These are phyloP conservation scores for Brenthis daphne DNA, from an alignment of 2,888 invertebrate species.

Conservation along the genomic window DNA sequence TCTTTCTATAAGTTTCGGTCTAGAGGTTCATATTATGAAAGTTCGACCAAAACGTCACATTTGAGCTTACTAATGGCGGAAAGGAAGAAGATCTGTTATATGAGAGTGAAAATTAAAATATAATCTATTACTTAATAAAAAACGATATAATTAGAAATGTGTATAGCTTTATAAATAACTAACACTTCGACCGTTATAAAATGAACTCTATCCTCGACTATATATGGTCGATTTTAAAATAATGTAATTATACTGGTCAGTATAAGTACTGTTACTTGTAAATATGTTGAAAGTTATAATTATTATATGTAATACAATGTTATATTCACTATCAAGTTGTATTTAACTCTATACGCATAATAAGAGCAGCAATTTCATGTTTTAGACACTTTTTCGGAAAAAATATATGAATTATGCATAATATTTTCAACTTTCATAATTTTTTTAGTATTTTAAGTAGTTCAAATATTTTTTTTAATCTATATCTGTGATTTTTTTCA, in stretches of 20 bases:
- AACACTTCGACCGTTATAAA: slow-evolving; percentile 5
- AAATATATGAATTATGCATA: too few species aligned
- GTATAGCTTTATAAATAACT: neutral
- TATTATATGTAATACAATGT: slow-evolving; percentile 51
- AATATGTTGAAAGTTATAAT: slow-evolving; percentile 65
- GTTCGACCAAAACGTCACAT: slow-evolving; percentile 30
- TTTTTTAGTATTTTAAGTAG: slow-evolving; percentile 5
- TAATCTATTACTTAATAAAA: slow-evolving; percentile 6
- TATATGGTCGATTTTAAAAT: slow-evolving; percentile 12
- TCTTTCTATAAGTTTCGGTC: slow-evolving; percentile 33
- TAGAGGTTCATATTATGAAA: slow-evolving; percentile 14
- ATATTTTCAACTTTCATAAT: too few species aligned
- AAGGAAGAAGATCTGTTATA: slow-evolving; percentile 12
- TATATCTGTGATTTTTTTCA: slow-evolving; percentile 1
- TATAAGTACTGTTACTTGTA: slow-evolving; percentile 46
- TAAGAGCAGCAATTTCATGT: slow-evolving; percentile 57
- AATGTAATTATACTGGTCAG: slow-evolving; percentile 15
- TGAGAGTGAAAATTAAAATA: neutral
- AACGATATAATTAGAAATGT: neutral
- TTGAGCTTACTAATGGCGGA: slow-evolving; percentile 33
- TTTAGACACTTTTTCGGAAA: slow-evolving; percentile 29
- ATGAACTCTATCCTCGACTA: neutral
- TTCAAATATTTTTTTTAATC: neutral
- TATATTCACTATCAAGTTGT: slow-evolving; percentile 44
- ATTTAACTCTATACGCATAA: slow-evolving; percentile 35